Percentiles rank a stretch among this genome's conserved stretches.
These are phyloP conservation scores for Sebastes fasciatus DNA, from an alignment of 2,113 vertebrate species.

Conservation along the genomic window DNA sequence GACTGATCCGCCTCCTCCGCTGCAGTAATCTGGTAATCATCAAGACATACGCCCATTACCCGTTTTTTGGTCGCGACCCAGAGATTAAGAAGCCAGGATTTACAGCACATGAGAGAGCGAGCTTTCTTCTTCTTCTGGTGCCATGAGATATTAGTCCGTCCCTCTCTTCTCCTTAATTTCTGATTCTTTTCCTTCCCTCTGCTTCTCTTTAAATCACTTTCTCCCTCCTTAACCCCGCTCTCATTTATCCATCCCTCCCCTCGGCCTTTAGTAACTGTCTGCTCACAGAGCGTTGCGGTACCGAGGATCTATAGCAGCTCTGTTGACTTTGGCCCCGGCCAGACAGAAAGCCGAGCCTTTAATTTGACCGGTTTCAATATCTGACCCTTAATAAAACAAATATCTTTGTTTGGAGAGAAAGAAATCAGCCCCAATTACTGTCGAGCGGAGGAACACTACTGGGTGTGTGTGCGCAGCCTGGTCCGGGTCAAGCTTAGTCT, in stretches of 20 bases:
- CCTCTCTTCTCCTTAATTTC: conserved; percentile 13
- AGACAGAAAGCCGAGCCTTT: conserved; percentile 83
- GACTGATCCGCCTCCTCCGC: conserved; percentile 38
- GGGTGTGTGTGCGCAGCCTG: conserved; percentile 62
- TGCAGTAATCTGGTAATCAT: conserved; percentile 69
- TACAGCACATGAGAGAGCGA: conserved; percentile 33
- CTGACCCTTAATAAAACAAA: conserved; percentile 86
- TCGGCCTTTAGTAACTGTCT: conserved; percentile 62
- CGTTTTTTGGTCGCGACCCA: conserved; percentile 40
- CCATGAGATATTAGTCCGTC: conserved; percentile 53
- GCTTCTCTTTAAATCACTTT: conserved; percentile 52
- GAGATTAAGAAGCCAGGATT: conserved; percentile 61
- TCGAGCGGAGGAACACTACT: conserved; percentile 25
- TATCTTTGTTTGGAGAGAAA: conserved; percentile 84
- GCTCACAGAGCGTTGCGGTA: conserved; percentile 70
- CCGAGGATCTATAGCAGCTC: conserved; percentile 79
- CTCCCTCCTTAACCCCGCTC: conserved; percentile 38
- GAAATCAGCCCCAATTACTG: conserved; percentile 78
- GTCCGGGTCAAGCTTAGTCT: conserved; percentile 62
- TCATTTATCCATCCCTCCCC: conserved; percentile 31
- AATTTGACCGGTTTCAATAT: conserved; percentile 84
- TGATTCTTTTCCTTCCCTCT: conserved; percentile 33
- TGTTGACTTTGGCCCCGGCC: conserved; percentile 84
- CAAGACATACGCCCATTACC: conserved; percentile 46
- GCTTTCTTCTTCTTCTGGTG: conserved; percentile 40